phyloP scores from a whole-genome alignment of 1,140 invertebrate genomes.

The Anoplophora glabripennis region DNA sequence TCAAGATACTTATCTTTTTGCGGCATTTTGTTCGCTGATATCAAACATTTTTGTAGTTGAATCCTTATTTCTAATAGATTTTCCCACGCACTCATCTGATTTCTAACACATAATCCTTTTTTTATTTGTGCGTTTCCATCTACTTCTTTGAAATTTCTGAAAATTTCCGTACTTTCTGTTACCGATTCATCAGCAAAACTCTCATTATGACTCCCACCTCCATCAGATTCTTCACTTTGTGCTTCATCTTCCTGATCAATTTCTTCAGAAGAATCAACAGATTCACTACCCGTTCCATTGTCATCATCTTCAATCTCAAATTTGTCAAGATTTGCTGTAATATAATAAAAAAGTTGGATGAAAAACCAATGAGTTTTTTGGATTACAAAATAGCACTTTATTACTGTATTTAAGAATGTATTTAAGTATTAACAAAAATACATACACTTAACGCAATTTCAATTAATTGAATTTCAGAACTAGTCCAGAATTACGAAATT shows the following conservation, averaged over 20 bases:
- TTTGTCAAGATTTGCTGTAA: too few relatives aligned
- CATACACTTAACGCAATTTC: too few relatives aligned
- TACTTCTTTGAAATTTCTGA: conserved; percentile 56
- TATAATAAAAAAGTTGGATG: too few relatives aligned
- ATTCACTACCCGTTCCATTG: conserved; percentile 4
- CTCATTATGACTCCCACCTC: conserved; percentile 31
- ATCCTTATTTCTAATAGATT: conserved; percentile 78
- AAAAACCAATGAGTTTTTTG: too few relatives aligned
- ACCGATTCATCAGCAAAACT: conserved; percentile 36
- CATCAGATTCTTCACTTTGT: conserved; percentile 28
- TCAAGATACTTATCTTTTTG: conserved; percentile 56
- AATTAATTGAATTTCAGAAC: too few relatives aligned
- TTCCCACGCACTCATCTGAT: conserved; percentile 80
- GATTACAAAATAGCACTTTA: too few relatives aligned
- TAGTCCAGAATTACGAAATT: too few relatives aligned
- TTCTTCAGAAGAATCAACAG: conserved; percentile 17
- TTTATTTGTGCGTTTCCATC: conserved; percentile 64
- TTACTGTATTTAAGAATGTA: too few relatives aligned
- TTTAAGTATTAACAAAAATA: too few relatives aligned
- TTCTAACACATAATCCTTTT: conserved; percentile 68
- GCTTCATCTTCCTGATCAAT: background rate
- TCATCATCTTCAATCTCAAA: too few relatives aligned
- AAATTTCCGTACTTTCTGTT: conserved; percentile 43
- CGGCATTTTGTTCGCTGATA: conserved; percentile 74
- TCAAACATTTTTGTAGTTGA: conserved; percentile 76